A percentile compares a stretch with the other conserved stretches of the same genome.
These are phyloP conservation scores for Trochalopteron elliotii DNA, from an alignment of 2,113 vertebrate genomes.

Conservation along the genomic window DNA sequence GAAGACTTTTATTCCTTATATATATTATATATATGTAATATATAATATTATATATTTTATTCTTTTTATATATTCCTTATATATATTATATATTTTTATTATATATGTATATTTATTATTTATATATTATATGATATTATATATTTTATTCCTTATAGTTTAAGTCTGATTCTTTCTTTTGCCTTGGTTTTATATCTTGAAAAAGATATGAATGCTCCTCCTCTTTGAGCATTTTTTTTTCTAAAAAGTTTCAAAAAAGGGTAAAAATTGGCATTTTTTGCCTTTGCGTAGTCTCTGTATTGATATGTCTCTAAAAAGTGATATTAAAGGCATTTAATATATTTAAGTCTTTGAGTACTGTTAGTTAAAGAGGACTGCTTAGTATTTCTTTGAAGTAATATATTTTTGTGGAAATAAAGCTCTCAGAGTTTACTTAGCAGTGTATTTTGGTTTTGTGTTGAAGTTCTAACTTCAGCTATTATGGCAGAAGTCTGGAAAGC, in stretches of 20 bases:
- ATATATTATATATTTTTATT: too few species aligned
- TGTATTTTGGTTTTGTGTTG: neutral
- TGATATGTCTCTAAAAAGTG: neutral
- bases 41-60: too few species aligned
- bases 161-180: neutral
- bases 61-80: too few species aligned
- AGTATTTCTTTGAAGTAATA: neutral
- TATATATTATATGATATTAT: too few species aligned
- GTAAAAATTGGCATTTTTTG: neutral
- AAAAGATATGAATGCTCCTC: neutral
- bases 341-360: neutral
- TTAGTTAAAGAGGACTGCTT: neutral
- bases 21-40: too few species aligned
- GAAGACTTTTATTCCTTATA: neutral
- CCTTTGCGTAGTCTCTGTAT: neutral
- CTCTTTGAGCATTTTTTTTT: neutral
- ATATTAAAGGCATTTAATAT: neutral
- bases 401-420: neutral
- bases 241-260: neutral
- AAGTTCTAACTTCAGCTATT: neutral
- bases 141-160: too few species aligned
- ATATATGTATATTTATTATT: too few species aligned
- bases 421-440: neutral
- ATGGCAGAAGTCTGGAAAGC: neutral
- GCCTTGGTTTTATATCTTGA: neutral